These are phyloP conservation scores for Sepioteuthis lessoniana DNA, from an alignment of 2,888 invertebrate species.

Conservation along the genomic window DNA sequence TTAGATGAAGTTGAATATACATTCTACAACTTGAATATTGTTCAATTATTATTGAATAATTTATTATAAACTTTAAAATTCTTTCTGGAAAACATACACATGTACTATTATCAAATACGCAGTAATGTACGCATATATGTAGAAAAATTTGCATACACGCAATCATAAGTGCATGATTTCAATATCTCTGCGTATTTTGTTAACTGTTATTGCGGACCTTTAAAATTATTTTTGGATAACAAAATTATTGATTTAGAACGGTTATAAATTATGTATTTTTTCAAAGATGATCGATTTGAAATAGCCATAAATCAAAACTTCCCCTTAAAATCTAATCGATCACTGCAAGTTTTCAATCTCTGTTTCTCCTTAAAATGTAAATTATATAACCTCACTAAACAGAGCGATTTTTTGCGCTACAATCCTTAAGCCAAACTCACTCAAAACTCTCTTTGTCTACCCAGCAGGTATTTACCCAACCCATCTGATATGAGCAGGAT, in stretches of 20 bases:
- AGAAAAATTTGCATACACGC: background rate
- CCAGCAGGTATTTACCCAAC: too few species aligned
- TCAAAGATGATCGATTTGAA: slow-evolving; percentile 20
- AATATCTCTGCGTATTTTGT: background rate
- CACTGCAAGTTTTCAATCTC: background rate
- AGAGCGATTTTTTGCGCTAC: background rate
- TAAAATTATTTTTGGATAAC: background rate
- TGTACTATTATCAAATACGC: too few species aligned
- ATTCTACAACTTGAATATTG: background rate
- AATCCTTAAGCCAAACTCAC: too few species aligned
- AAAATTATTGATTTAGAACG: background rate
- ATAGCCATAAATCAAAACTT: background rate
- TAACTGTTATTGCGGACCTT: background rate
- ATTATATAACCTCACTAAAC: background rate
- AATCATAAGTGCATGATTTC: background rate
- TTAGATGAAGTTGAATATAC: too few species aligned
- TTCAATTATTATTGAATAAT: background rate
- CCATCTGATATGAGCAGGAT: too few species aligned
- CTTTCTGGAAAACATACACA: background rate
- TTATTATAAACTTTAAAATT: background rate
- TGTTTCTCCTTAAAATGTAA: background rate
- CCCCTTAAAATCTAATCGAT: background rate
- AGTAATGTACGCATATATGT: background rate
- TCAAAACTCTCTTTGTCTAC: too few species aligned
- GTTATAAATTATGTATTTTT: slow-evolving; percentile 9